Percentiles rank a stretch among this genome's conserved stretches.
Conservation (phyloP, 2,113 vertebrate genomes). For the Nesogale talazaci region DNA sequence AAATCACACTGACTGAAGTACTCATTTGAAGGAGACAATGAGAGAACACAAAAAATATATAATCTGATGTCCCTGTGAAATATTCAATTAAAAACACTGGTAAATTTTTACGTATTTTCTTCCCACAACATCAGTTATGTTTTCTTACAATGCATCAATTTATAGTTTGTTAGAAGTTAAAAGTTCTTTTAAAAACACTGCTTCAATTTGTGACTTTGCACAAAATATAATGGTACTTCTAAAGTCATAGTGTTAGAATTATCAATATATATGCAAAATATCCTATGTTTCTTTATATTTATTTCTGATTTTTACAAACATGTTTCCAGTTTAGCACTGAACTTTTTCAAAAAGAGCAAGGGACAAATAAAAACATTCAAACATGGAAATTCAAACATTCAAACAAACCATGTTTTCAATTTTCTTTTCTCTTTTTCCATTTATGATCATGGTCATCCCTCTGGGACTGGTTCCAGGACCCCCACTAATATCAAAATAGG, state of each 20-base stretch:
- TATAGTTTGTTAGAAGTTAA: slow-evolving; percentile 42
- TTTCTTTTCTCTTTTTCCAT: background rate
- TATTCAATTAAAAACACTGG: background rate
- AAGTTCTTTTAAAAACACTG: slow-evolving; percentile 43
- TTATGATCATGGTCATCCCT: background rate
- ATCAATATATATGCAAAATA: background rate
- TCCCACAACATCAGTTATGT: background rate
- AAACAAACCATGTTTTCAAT: background rate
- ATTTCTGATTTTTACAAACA: slow-evolving; percentile 4
- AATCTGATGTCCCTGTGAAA: background rate
- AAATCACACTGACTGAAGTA: background rate
- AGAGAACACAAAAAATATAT: background rate
- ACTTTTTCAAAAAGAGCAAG: slow-evolving; percentile 21
- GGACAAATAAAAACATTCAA: background rate
- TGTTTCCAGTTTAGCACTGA: background rate
- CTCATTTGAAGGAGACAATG: slow-evolving; percentile 16
- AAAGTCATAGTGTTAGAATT: slow-evolving; percentile 22
- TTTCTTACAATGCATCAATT: background rate
- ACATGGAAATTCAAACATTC: too few relatives aligned
- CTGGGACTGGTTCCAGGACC: background rate
- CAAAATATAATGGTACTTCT: slow-evolving; percentile 22
- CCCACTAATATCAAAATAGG: background rate
- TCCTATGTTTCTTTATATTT: background rate
- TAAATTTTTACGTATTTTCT: slow-evolving; percentile 23
- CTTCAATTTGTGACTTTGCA: slow-evolving; percentile 7